These are phyloP conservation scores for Tigriopus japonicus DNA, from an alignment of 1,140 invertebrate species.

Conservation along the genomic window DNA sequence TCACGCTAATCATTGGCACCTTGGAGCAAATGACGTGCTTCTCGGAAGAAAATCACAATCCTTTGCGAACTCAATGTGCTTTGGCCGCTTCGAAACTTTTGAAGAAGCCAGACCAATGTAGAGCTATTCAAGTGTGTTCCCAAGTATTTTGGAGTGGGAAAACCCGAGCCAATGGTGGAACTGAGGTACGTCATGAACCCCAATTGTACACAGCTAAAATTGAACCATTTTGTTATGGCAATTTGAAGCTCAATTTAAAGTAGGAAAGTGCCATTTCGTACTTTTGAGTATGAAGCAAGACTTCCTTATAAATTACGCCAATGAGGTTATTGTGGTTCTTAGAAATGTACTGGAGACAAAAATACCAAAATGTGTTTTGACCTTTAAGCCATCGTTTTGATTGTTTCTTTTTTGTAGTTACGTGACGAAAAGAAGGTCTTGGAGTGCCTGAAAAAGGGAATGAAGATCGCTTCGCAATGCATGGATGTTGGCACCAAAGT, in stretches of 20 bases:
- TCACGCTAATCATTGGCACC: constrained; percentile 84
- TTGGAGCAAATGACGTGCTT: constrained; percentile 50
- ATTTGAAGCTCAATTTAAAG: too few relatives aligned
- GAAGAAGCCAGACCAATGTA: constrained; percentile 91
- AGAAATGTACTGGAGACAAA: too few relatives aligned
- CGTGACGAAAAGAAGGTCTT: constrained; percentile 74
- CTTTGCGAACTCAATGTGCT: constrained; percentile 80
- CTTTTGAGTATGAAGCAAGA: too few relatives aligned
- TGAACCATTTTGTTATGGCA: too few relatives aligned
- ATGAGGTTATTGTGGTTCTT: too few relatives aligned
- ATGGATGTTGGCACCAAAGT: constrained; percentile 73
- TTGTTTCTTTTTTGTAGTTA: constrained; percentile 33
- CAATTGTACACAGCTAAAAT: neutral
- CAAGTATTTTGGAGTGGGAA: constrained; percentile 94
- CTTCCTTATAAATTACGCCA: too few relatives aligned
- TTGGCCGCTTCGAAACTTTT: constrained; percentile 82
- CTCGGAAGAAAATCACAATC: constrained; percentile 90
- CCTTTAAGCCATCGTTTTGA: too few relatives aligned
- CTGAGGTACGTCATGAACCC: constrained; percentile 33
- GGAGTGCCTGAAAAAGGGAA: constrained; percentile 88
- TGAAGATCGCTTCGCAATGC: constrained; percentile 84
- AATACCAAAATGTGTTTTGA: too few relatives aligned
- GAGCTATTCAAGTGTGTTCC: constrained; percentile 68
- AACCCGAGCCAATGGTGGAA: constrained; percentile 39
- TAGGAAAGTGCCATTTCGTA: too few relatives aligned